phyloP scores from a whole-genome alignment of 2,797 vertebrate species.

The Odontamblyopus lacepedii region DNA sequence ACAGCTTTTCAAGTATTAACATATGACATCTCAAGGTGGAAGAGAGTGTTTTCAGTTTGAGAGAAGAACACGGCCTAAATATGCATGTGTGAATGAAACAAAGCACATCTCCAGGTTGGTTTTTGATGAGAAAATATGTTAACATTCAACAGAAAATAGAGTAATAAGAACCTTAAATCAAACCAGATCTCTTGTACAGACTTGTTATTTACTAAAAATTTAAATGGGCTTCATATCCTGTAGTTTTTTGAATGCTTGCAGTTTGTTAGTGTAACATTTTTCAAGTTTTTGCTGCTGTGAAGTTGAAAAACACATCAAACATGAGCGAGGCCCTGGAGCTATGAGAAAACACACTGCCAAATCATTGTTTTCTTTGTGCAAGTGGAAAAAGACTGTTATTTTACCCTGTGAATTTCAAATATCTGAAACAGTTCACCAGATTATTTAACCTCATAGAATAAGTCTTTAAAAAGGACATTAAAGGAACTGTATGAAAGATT shows the following conservation, averaged over 20 bases:
- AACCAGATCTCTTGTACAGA: background rate
- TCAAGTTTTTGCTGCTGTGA: background rate
- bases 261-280: background rate
- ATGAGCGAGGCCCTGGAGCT: background rate
- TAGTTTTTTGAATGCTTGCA: background rate
- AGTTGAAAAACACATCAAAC: background rate
- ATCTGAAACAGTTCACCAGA: background rate
- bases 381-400: background rate
- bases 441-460: background rate
- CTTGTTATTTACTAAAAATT: background rate
- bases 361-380: constrained; percentile 2
- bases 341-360: background rate
- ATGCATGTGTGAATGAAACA: too few species aligned
- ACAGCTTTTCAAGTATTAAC: too few species aligned
- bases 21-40: too few species aligned
- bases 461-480: background rate
- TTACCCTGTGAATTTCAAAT: background rate
- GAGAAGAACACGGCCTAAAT: too few species aligned
- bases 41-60: too few species aligned
- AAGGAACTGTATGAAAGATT: background rate
- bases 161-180: too few species aligned
- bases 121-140: too few species aligned
- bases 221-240: background rate
- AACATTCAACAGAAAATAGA: too few species aligned
- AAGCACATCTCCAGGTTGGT: too few species aligned